phyloP scores from a whole-genome alignment of 2,888 invertebrate genomes.

The Chrysina gloriosa region DNA sequence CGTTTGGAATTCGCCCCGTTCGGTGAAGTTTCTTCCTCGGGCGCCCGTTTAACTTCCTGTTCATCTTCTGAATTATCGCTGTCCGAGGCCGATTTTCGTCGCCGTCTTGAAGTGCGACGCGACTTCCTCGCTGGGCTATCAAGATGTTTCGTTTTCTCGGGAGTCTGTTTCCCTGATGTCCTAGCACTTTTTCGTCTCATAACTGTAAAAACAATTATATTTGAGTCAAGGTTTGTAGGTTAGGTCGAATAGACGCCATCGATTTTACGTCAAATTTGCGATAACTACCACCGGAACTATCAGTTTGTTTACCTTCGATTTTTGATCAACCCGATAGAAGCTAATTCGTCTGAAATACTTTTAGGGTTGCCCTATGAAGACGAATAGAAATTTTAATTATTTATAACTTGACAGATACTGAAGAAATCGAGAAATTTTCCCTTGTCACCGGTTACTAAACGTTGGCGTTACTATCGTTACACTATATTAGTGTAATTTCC shows the following conservation, averaged over 20 bases:
- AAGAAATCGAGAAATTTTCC: not conserved
- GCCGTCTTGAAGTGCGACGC: constrained; percentile 64
- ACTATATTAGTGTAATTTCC: constrained; percentile 3
- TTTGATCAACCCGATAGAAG: not conserved
- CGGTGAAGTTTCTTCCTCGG: constrained; percentile 53
- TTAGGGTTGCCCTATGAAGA: not conserved
- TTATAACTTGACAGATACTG: constrained; percentile 14
- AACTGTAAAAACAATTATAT: constrained; percentile 46
- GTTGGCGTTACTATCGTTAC: constrained; percentile 34
- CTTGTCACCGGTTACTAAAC: not conserved
- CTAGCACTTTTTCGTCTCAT: constrained; percentile 83
- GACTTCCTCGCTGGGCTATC: constrained; percentile 60
- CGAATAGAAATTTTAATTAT: constrained; percentile 5
- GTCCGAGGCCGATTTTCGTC: constrained; percentile 63
- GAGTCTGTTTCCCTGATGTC: constrained; percentile 75
- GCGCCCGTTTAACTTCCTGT: constrained; percentile 40
- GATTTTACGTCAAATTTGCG: constrained; percentile 30
- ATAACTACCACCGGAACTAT: not conserved
- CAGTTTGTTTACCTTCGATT: not conserved
- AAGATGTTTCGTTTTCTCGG: constrained; percentile 68
- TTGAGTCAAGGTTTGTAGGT: constrained; percentile 35
- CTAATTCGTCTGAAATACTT: not conserved
- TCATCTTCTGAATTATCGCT: constrained; percentile 55
- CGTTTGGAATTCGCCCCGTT: constrained; percentile 44
- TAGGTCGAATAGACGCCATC: constrained; percentile 43